Evolutionary conservation across 92 coral and sea anemone genomes (phyloP), one percentile per base, ranked within the genome.

Genomic region (Phymanthus crucifer): DNA sequence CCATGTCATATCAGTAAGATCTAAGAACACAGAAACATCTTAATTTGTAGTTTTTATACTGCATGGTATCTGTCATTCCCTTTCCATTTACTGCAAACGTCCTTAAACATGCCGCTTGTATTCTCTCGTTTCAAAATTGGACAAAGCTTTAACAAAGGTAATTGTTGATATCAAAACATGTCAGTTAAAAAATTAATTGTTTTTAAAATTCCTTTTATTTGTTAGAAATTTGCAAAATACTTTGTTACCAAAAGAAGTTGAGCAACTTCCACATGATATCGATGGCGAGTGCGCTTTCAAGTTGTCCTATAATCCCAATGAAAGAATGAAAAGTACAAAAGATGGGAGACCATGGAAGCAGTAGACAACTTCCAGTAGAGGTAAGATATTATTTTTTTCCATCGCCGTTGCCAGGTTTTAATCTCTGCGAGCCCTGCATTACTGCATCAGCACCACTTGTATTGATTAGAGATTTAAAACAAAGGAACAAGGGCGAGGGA

Each of bases 271-370:
- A 32, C 40, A 52, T 78, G 83, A 78, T 66, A 73, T 78, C 57
- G 66, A 78, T 78, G 75, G 75, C 54, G 83, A 36, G 57, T 67
- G 83, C 72, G 61, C 46, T 64, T 78, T 67, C 47, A 67, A 67
- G 64, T 72, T 78, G 37, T 35, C 83, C 35, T 78, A 73, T 32
- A 66, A 32, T 46, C 57, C 27, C 57, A 73, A 40, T 45, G 47
- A 78, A 5, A 78, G 32, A 71, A 77, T 77, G 81, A 78, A 66
- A 66, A 65, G 66, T 17, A 67, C 74, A 18, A 78, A 40, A 78
- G 66, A 78, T 67, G 83, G 66, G 72, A 78, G 67, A 66, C 75
- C 75, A 33, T 78, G 75, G 46, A 78, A 78, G 64, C 40, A 66
- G 66, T 78, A 75, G 75, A 40, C 54, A 1, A 78, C 75, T 31